Conservation (phyloP, 2,888 invertebrate species). For the Sphaeridia pumilis region DNA sequence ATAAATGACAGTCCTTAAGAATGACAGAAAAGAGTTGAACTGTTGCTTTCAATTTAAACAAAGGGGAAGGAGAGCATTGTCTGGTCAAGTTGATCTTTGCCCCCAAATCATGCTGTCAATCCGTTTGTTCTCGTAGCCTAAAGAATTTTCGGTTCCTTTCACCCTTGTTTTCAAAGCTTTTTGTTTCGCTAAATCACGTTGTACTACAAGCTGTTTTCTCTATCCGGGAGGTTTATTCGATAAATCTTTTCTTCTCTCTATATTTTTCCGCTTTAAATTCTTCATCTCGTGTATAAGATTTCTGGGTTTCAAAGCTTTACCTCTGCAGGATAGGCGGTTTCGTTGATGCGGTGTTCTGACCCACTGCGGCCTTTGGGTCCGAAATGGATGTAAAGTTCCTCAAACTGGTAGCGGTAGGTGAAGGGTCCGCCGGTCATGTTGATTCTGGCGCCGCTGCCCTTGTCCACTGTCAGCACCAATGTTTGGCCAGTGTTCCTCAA, state of each 20-base stretch:
- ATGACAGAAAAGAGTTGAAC: too few relatives aligned
- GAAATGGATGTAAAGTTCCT: conserved; percentile 92
- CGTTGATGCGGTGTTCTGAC: conserved; percentile 91
- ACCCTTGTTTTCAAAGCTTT: neutral
- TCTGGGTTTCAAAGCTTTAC: conserved; percentile 48
- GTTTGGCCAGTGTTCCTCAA: conserved; percentile 91
- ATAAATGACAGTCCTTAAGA: too few relatives aligned
- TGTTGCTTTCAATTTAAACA: too few relatives aligned
- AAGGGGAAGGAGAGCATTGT: too few relatives aligned
- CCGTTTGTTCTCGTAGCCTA: neutral
- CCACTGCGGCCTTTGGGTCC: conserved; percentile 79
- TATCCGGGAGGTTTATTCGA: neutral
- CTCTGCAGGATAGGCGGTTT: conserved; percentile 93
- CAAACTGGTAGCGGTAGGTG: conserved; percentile 88
- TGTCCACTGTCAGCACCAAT: conserved; percentile 79
- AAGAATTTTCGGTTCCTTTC: neutral
- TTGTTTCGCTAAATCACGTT: conserved; percentile 1
- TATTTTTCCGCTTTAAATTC: neutral
- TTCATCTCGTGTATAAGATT: neutral
- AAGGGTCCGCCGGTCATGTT: conserved; percentile 94
- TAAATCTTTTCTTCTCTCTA: neutral
- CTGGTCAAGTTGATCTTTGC: too few relatives aligned
- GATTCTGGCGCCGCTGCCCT: conserved; percentile 78
- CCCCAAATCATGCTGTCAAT: conserved; percentile 1
- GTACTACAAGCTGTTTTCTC: neutral